A percentile compares a stretch with the other conserved stretches of the same genome.
These are phyloP conservation scores for Hyperoplus lanceolatus DNA, from an alignment of 2,797 vertebrate genomes.

Conservation along the genomic window DNA sequence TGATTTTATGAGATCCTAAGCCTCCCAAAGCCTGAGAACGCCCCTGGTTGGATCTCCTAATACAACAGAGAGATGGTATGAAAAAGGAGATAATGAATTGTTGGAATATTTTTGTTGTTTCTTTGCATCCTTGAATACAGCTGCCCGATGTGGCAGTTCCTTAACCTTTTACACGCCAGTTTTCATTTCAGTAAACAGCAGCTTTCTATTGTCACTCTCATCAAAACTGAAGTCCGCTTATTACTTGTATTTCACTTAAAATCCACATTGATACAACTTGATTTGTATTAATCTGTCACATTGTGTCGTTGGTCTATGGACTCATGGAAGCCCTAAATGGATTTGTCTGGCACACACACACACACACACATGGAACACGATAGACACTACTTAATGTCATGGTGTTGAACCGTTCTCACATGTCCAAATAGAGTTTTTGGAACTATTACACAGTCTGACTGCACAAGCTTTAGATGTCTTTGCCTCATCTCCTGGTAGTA, in stretches of 20 bases:
- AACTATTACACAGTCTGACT: slow-evolving; percentile 52
- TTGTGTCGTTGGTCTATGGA: slow-evolving; percentile 35
- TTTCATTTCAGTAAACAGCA: slow-evolving; percentile 50
- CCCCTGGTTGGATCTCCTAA: slow-evolving; percentile 75
- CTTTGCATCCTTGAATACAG: slow-evolving; percentile 68
- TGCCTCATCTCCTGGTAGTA: slow-evolving; percentile 65
- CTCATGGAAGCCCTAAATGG: slow-evolving; percentile 48
- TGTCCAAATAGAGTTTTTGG: slow-evolving; percentile 52
- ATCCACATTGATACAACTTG: neutral
- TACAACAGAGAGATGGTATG: slow-evolving; percentile 76
- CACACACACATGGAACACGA: slow-evolving; percentile 36
- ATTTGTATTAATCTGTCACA: slow-evolving; percentile 40
- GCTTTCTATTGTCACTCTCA: slow-evolving; percentile 4
- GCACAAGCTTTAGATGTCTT: slow-evolving; percentile 49
- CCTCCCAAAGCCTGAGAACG: slow-evolving; percentile 79
- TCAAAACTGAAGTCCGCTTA: neutral
- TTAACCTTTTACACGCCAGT: slow-evolving; percentile 60
- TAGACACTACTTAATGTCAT: slow-evolving; percentile 54
- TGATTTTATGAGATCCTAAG: slow-evolving; percentile 88
- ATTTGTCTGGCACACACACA: slow-evolving; percentile 53
- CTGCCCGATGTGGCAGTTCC: slow-evolving; percentile 43
- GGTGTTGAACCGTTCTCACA: slow-evolving; percentile 42
- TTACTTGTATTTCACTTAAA: neutral
- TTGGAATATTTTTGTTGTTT: slow-evolving; percentile 68
- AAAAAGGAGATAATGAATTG: slow-evolving; percentile 79